Evolutionary conservation across 1,140 invertebrate genomes (phyloP), one percentile per base, ranked within the genome.

Genomic region (Bombyx mandarina): DNA sequence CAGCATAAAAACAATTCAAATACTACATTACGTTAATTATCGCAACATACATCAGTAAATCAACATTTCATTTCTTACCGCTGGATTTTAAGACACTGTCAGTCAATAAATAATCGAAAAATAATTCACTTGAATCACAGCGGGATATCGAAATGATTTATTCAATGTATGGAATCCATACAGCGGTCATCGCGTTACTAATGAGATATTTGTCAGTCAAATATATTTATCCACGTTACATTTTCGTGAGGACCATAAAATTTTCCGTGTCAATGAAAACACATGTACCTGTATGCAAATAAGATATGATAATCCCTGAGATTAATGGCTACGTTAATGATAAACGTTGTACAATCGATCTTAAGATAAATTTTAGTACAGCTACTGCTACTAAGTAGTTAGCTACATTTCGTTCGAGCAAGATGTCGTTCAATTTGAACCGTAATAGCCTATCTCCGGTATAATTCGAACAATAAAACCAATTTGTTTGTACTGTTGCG

Each of bases 361-460:
- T 35, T 35, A 35, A 35, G 26, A 35, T 35, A 35, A 35, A 35
- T 35, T 35, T 35, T 35, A 1, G 26, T 3, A 35, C 26, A 35
- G 26, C 26, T 35, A 35, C 26, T 35, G 26, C 46, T 12, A 57
- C 45, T 8, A 53, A 9, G 5, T 18, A 46, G 55, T 58, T 55
- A 59, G 52, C 48, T 35, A 35, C 2, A 35, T 46, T 22, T 55
- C 43, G 52, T 12, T 52, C 22, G 57, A 71, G 70, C 66, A 77
- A 69, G 63, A 72, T 47, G 54, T 54, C 53, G 66, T 56, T 74
- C 66, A 69, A 52, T 44, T 22, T 63, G 26, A 35, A 35, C 4
- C 46, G 47, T 74, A 73, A 75, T 73, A 44, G 64, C n/a, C 58
- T 55, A 62, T 72, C 67, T 74, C 74, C 71, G 74, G 62, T 63